Conservation (phyloP, 2,797 vertebrate genomes). For the Xenops minutus region DNA sequence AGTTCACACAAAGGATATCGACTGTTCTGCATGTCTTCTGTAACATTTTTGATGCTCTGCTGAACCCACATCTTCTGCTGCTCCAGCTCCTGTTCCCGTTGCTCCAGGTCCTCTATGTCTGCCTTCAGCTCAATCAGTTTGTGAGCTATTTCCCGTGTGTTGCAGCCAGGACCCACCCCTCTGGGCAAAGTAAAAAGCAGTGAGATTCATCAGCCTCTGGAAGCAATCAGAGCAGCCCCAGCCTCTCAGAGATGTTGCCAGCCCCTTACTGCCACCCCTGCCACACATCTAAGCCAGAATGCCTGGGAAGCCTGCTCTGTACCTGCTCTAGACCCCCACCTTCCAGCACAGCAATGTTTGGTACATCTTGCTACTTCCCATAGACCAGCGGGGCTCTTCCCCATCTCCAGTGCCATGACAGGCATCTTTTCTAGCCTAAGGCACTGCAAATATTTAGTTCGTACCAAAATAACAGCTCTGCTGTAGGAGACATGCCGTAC, state of each 20-base stretch:
- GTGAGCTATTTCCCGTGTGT: constrained; percentile 96
- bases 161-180: constrained; percentile 96
- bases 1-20: constrained; percentile 88
- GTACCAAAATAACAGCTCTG: not conserved
- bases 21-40: constrained; percentile 94
- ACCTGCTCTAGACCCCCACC: not conserved
- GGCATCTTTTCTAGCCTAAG: not conserved
- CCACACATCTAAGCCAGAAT: not conserved
- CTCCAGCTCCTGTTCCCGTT: constrained; percentile 91
- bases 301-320: not conserved
- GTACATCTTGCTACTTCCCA: not conserved
- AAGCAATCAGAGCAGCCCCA: not conserved
- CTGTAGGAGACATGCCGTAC: accelerated
- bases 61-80: constrained; percentile 98
- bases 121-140: constrained; percentile 97
- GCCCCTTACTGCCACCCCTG: not conserved
- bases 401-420: not conserved
- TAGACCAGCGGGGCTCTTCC: not conserved
- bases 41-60: constrained; percentile 98
- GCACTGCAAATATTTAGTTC: not conserved
- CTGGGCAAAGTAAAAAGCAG: constrained; percentile 63
- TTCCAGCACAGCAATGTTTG: not conserved
- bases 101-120: constrained; percentile 92
- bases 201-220: not conserved
- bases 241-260: not conserved